These are phyloP conservation scores for Tupaia chinensis DNA, from an alignment of 2,113 vertebrate genomes.

Conservation along the genomic window DNA sequence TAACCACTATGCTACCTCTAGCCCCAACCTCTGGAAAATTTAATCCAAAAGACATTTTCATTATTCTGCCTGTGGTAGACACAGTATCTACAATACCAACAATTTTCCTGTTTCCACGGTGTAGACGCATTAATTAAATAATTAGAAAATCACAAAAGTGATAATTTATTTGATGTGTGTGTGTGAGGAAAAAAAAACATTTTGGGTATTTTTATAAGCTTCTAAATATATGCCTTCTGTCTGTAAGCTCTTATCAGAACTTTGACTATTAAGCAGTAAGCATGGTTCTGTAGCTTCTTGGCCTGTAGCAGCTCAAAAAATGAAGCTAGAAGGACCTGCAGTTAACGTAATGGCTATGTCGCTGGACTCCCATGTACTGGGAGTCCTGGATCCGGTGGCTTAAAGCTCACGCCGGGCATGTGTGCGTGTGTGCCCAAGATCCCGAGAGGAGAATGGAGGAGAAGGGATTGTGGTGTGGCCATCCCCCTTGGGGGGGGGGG, in stretches of 20 bases:
- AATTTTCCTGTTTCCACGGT: not conserved
- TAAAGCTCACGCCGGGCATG: too few species aligned
- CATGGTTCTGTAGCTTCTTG: not conserved
- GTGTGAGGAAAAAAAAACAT: not conserved
- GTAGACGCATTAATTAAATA: not conserved
- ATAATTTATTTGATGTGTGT: not conserved
- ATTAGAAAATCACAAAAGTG: not conserved
- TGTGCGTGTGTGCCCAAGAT: too few species aligned
- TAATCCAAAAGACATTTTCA: not conserved
- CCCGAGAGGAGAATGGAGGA: too few species aligned
- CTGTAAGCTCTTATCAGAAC: not conserved
- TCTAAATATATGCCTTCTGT: not conserved
- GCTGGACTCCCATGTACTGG: too few species aligned
- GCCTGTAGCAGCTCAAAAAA: not conserved
- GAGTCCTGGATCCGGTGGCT: too few species aligned
- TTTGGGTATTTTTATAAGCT: not conserved
- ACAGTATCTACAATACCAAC: not conserved
- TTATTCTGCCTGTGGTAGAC: not conserved
- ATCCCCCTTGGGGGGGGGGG: too few species aligned
- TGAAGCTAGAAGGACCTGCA: not conserved
- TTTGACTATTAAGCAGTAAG: not conserved
- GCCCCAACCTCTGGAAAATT: not conserved
- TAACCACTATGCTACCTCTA: too few species aligned
- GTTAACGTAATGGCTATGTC: too few species aligned
- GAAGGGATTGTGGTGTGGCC: too few species aligned